Conservation (phyloP, 2,113 vertebrate genomes). For the Rutilus rutilus region DNA sequence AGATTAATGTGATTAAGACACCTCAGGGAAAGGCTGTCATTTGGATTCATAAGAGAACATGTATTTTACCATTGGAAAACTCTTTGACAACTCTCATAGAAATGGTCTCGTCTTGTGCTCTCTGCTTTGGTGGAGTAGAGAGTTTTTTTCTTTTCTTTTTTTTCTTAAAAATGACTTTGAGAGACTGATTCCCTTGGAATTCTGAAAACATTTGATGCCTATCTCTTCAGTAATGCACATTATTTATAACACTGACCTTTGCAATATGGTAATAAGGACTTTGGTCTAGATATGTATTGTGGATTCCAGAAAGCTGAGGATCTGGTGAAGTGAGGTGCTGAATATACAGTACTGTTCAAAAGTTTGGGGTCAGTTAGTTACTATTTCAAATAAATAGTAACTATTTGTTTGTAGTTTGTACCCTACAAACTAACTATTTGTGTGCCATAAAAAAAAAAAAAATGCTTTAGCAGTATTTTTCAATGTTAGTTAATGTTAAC, state of each 20-base stretch:
- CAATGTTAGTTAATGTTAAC: too few relatives aligned
- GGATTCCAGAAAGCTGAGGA: not conserved
- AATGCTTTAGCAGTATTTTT: too few relatives aligned
- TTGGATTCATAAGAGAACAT: not conserved
- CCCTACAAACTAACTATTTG: too few relatives aligned
- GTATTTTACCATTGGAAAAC: not conserved
- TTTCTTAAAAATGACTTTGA: not conserved
- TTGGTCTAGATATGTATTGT: not conserved
- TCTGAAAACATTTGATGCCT: conserved; percentile 14
- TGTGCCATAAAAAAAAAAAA: too few relatives aligned
- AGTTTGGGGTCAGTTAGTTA: not conserved
- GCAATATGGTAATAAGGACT: conserved; percentile 17
- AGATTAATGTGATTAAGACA: not conserved
- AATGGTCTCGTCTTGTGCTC: not conserved
- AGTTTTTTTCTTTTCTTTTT: not conserved
- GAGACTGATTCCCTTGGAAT: not conserved
- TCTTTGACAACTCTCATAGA: not conserved
- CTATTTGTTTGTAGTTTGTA: too few relatives aligned
- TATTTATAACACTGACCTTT: conserved; percentile 42
- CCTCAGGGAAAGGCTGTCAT: not conserved
- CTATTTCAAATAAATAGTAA: too few relatives aligned
- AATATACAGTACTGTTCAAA: not conserved
- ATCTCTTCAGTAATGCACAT: not conserved
- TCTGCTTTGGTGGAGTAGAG: not conserved
- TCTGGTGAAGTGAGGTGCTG: not conserved